Evolutionary conservation across 2,888 invertebrate species (phyloP).

Genomic region (Oscheius sp.): DNA sequence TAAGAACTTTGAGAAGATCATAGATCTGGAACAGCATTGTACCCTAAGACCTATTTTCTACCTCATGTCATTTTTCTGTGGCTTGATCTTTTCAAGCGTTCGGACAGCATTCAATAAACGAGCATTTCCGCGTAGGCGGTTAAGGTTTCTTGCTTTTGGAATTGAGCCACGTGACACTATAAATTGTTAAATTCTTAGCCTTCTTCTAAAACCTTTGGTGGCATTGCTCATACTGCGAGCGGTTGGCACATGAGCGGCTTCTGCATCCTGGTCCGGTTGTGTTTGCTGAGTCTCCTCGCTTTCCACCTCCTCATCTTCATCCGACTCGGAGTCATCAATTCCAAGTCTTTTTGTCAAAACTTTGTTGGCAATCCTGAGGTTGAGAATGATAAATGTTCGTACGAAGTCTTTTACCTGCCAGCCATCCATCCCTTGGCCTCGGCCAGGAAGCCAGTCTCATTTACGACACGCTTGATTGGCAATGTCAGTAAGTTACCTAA

Average conservation of each 20-base stretch:
- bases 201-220: not conserved
- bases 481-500: constrained; percentile 38
- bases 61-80: constrained; percentile 30
- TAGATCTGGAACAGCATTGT: constrained; percentile 33
- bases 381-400: not conserved
- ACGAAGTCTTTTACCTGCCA: constrained; percentile 32
- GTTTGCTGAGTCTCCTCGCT: constrained; percentile 23
- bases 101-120: constrained; percentile 51
- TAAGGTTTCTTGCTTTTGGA: constrained; percentile 1
- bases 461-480: constrained; percentile 38
- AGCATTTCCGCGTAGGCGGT: constrained; percentile 26
- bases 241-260: not conserved
- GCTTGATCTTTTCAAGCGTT: constrained; percentile 40
- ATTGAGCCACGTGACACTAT: not conserved
- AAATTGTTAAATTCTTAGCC: not conserved
- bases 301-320: constrained; percentile 38
- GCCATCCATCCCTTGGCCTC: constrained; percentile 53
- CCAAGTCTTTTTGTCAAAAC: constrained; percentile 48
- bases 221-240: not conserved
- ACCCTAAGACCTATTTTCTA: not conserved
- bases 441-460: constrained; percentile 39
- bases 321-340: constrained; percentile 35
- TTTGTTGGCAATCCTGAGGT: constrained; percentile 45
- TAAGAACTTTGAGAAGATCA: constrained; percentile 56
- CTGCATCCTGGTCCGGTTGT: not conserved